Base-by-base conservation (phyloP, 2,113 vertebrate species). In the Mus musculus region DNA sequence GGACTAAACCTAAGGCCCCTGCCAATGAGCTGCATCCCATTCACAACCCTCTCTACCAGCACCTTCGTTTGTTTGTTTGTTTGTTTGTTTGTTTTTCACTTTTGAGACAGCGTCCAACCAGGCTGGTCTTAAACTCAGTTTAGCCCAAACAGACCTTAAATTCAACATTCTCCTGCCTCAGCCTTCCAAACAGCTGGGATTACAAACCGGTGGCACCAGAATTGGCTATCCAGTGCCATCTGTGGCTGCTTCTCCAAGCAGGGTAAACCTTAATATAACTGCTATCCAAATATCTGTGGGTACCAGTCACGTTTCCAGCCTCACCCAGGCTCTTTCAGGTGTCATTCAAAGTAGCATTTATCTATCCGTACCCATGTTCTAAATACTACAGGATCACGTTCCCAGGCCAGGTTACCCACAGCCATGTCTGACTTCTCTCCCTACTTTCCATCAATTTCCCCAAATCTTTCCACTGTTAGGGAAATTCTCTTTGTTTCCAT, bases 201-300 rank as follows among this genome's bases (percentile, higher is more conserved):
- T 39, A 39, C 36, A 82, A 36, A 11, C 54, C 54, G 26, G 36
- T 13, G 54, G 33, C 80, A 61, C 9, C 52, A 82, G 81, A 7
- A 24, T 63, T 28, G 36, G 10, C n/a, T 84, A 88, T 6, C n/a
- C 59, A 65, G 67, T 33, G 3, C 49, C 61, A 76, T 80, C n/a
- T 19, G 17, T 36, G 49, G 10, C 5, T 7, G 17, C 54, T 13
- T 10, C 26, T 89, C 67, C 24, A 71, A 59, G 42, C 10, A 61
- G 42, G 61, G 3, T 30, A 33, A 30, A 91, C 2, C 12, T 49
- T 12, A 54, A 28, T 39, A 39, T 33, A 82, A 63, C n/a, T 4
- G 9, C 61, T 30, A 0, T 16, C 59, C 63, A 28, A 56, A 16
- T 36, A 17, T 3, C 63, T 1, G 0, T 46, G 28, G 11, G 52